Base-by-base conservation (phyloP, 2,113 vertebrate genomes). In the Spermophilus dauricus region DNA sequence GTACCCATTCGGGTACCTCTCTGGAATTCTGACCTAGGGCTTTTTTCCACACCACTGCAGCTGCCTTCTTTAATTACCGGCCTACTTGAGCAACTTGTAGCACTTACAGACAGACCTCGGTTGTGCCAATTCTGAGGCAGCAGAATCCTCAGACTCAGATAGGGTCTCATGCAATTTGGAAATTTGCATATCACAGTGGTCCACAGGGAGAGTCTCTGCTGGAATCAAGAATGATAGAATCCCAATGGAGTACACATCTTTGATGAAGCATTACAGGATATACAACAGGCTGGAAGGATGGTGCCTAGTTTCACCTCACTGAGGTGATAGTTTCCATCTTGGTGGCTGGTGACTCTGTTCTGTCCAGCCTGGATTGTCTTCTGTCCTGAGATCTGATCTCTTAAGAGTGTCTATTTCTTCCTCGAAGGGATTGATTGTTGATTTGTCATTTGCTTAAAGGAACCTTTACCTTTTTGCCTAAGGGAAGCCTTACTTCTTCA, bases 41-140 rank as follows among this genome's bases (percentile, higher is more conserved):
- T 78, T 72, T 37, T 42, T 69, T 81, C 48, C 28, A 12, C 28
- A 48, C 37, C 24, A 48, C n/a, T 56, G 9, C 4, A 78, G 69
- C 56, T 95, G 82, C 89, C 42, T 95, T 65, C 48, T 72, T 4
- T 70, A 76, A 87, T 85, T 72, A 73, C 30, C 78, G 63, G 78
- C 56, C 53, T 93, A 32, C 75, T 63, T 22, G 78, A 83, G 89
- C 65, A 93, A 83, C n/a, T 42, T 2, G 12, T 28, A 85, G 93
- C 37, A 72, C 77, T 96, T 92, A 76, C 32, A 86, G 86, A 91
- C 87, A 80, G 90, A 94, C 3, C 37, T 67, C 65, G 34, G 24
- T 83, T 82, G 93, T 93, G 81, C 70, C 75, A 37, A 17, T 42
- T 73, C 65, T 86, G 69, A 45, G 65, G 32, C 28, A 67, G 24